Base-by-base conservation (phyloP, 2,113 vertebrate genomes). In the Callorhinus ursinus region DNA sequence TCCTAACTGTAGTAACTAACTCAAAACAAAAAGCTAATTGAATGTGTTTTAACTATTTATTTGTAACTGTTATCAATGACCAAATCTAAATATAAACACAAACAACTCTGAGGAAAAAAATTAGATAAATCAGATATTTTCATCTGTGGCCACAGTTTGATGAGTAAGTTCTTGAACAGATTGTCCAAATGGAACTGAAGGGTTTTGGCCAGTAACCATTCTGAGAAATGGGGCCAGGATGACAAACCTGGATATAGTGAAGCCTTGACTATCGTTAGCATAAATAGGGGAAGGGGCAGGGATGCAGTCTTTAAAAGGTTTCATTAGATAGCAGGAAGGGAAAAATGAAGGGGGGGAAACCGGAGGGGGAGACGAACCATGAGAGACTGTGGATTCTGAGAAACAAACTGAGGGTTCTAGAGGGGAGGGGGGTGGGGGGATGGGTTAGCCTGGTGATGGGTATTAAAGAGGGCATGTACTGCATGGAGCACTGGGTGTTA, bases 101-200 rank as follows among this genome's bases (percentile, higher is more conserved):
- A 81, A 81, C 8, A 67, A 14, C 55, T 97, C 49, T 71, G 36
- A 93, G 86, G 53, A 77, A 63, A 72, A 72, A 86, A 36, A 31
- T 36, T 26, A 46, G 7, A 85, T 82, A 86, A 89, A 85, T 91
- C 92, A 87, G 28, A 22, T 72, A 36, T 83, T 96, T 69, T 92
- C 26, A 63, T 67, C 46, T 1, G 26, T 89, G 79, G 39, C 57
- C 46, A 71, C 11, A 65, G 4, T 74, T 89, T 53, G 61, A 93
- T 92, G 28, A 69, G 57, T 90, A 72, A n/a, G 15, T 63, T 93
- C 51, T 81, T 26, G n/a, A 82, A 39, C 28, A 76, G 12, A 19
- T 21, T 31, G 55, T 84, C 9, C 53, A 69, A 88, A 84, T 49
- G 39, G 28, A 92, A 10, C 51, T 53, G 36, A 94, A 86, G 16